Evolutionary conservation across 2,888 invertebrate genomes (phyloP).

Genomic region (Phytoseiulus persimilis): DNA sequence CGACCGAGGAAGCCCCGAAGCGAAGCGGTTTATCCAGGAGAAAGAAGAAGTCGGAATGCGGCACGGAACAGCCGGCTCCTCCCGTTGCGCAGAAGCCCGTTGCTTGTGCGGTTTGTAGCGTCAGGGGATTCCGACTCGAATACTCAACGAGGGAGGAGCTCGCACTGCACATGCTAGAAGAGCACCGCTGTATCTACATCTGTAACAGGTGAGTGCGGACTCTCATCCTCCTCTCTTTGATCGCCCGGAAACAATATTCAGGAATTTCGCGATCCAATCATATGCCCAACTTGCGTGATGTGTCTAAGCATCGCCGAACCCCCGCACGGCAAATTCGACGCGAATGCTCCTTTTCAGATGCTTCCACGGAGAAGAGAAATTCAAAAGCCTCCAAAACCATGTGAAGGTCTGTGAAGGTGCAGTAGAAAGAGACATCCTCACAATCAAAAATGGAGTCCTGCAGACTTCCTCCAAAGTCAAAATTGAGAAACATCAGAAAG

Average conservation of each 20-base stretch:
- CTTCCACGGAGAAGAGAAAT: conserved; percentile 26
- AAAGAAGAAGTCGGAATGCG: background rate
- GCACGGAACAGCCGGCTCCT: background rate
- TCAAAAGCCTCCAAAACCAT: background rate
- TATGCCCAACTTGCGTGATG: too few species aligned
- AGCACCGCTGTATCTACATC: conserved; percentile 9
- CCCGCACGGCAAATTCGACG: too few species aligned
- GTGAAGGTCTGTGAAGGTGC: background rate
- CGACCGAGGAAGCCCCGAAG: background rate
- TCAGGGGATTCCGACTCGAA: background rate
- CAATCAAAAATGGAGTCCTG: conserved; percentile 11
- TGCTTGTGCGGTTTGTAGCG: background rate
- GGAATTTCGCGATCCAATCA: too few species aligned
- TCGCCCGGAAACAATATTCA: too few species aligned
- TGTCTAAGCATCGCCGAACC: too few species aligned
- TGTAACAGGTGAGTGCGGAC: background rate
- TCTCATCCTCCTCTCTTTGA: too few species aligned
- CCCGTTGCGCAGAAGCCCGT: background rate
- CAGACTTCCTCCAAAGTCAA: conserved; percentile 16
- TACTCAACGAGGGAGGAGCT: conserved; percentile 14
- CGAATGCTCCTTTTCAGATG: background rate
- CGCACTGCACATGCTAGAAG: conserved; percentile 14
- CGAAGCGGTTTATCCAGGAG: background rate
- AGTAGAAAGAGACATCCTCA: conserved; percentile 6
- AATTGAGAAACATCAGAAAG: background rate